Evolutionary conservation across 2,113 vertebrate species (phyloP).

Genomic region (Pontoporia blainvillei): DNA sequence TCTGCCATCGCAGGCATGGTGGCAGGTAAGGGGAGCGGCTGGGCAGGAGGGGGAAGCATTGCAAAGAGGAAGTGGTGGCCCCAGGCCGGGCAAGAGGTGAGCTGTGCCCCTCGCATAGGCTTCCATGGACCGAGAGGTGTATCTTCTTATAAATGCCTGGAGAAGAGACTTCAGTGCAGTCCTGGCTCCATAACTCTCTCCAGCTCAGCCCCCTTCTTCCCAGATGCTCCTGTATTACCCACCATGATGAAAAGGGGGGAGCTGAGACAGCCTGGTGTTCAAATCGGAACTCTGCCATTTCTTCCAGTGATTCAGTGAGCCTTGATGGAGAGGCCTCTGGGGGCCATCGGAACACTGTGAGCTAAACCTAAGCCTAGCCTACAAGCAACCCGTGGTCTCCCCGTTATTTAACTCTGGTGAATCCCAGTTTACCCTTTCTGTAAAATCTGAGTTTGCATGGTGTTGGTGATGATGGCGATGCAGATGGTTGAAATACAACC

Average conservation of each 20-base stretch:
- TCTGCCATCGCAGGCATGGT: constrained; percentile 94
- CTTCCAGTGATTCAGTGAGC: background rate
- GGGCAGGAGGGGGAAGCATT: background rate
- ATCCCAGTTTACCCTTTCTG: background rate
- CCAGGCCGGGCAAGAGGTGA: background rate
- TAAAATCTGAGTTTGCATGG: background rate
- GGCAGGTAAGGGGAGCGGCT: constrained; percentile 81
- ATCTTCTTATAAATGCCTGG: background rate
- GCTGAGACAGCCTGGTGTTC: background rate
- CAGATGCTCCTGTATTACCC: background rate
- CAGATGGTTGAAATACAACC: background rate
- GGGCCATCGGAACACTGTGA: background rate
- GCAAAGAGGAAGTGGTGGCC: background rate
- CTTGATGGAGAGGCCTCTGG: background rate
- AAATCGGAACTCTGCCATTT: background rate
- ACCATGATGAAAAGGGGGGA: background rate
- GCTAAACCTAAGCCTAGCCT: background rate
- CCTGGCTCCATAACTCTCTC: background rate
- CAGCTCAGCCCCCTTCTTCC: background rate
- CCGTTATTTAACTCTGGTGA: background rate
- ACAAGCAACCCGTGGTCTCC: background rate
- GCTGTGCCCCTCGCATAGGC: no score
- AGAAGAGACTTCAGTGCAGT: background rate
- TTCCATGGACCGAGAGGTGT: no score
- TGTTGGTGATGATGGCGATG: no score